These are phyloP conservation scores for Sterna hirundo DNA, from an alignment of 2,113 vertebrate species.

Conservation along the genomic window DNA sequence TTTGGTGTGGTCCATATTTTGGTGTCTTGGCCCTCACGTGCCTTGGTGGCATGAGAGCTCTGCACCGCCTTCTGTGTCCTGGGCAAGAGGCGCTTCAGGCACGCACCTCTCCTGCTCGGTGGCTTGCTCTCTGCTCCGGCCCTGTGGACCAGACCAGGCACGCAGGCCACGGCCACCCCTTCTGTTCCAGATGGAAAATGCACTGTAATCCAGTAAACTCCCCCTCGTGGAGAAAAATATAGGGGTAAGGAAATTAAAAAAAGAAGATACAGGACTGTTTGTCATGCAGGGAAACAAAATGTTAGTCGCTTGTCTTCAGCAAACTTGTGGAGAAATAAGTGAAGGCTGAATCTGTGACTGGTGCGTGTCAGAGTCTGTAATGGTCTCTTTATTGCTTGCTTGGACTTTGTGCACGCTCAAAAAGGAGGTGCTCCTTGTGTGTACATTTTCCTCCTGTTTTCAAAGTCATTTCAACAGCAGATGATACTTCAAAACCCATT, in stretches of 20 bases:
- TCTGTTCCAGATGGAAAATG: not conserved
- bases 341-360: not conserved
- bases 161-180: accelerated
- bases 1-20: not conserved
- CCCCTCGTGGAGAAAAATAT: not conserved
- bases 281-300: not conserved
- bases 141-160: accelerated
- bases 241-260: too few relatives aligned
- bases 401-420: not conserved
- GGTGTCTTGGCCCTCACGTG: not conserved
- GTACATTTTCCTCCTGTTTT: not conserved
- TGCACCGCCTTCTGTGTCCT: not conserved
- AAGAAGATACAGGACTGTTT: not conserved
- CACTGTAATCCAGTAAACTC: not conserved
- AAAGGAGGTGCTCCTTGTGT: not conserved
- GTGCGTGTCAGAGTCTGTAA: not conserved
- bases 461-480: not conserved
- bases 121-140: not conserved
- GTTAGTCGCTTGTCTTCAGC: not conserved
- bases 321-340: not conserved
- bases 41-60: not conserved
- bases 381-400: not conserved
- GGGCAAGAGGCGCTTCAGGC: not conserved
- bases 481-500: not conserved
- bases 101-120: not conserved